These are phyloP conservation scores for Ypsolopha scabrella DNA, from an alignment of 2,888 invertebrate genomes.

Conservation along the genomic window DNA sequence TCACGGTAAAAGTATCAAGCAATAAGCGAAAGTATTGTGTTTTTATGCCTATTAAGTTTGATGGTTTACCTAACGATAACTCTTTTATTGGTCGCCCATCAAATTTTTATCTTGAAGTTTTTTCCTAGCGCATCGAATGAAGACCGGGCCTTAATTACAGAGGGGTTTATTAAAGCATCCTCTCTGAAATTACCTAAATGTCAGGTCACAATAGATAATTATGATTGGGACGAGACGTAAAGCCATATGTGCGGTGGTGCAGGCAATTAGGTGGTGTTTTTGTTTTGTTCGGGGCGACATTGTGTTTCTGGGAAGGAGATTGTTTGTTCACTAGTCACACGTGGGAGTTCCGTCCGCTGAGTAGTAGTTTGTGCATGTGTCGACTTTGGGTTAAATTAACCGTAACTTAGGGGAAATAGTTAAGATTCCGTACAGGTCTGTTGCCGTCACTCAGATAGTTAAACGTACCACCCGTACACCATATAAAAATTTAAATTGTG, in stretches of 20 bases:
- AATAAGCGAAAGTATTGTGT: slow-evolving; percentile 50
- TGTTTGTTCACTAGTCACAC: slow-evolving; percentile 42
- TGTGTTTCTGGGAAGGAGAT: slow-evolving; percentile 50
- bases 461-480: slow-evolving; percentile 27
- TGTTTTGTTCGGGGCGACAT: slow-evolving; percentile 41
- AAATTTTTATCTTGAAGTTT: slow-evolving; percentile 18
- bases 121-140: slow-evolving; percentile 18
- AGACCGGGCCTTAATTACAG: slow-evolving; percentile 25
- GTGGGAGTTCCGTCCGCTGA: slow-evolving; percentile 43
- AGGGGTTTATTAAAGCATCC: slow-evolving; percentile 9
- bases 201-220: slow-evolving; percentile 29
- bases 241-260: slow-evolving; percentile 28
- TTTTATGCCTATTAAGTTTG: slow-evolving; percentile 49
- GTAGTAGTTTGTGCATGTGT: slow-evolving; percentile 44
- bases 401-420: slow-evolving; percentile 60
- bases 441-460: slow-evolving; percentile 39
- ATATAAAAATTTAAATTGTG: not conserved
- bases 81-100: slow-evolving; percentile 27
- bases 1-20: slow-evolving; percentile 46
- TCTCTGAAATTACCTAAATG: slow-evolving; percentile 15
- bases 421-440: slow-evolving; percentile 54
- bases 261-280: slow-evolving; percentile 52
- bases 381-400: slow-evolving; percentile 61
- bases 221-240: slow-evolving; percentile 24
- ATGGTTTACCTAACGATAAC: slow-evolving; percentile 51